These are phyloP conservation scores for Macroglossus sobrinus DNA, from an alignment of 2,113 vertebrate genomes.

Conservation along the genomic window DNA sequence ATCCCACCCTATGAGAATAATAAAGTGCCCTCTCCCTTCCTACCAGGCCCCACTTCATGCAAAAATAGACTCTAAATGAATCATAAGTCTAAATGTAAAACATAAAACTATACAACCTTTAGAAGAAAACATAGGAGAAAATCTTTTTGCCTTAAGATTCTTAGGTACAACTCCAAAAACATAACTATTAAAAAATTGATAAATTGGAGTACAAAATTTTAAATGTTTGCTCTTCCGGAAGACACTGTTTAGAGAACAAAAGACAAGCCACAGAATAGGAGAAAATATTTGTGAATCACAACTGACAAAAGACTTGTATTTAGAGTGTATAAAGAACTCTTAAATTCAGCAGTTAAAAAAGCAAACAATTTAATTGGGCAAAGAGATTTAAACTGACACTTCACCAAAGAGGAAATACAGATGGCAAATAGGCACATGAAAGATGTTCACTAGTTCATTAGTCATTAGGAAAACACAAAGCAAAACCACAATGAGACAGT, in stretches of 20 bases:
- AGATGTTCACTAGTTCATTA: not conserved
- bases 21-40: not conserved
- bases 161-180: not conserved
- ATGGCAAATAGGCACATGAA: not conserved
- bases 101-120: not conserved
- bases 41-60: not conserved
- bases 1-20: not conserved
- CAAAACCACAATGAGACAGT: not conserved
- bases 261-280: not conserved
- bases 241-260: not conserved
- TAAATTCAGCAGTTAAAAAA: not conserved
- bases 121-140: not conserved
- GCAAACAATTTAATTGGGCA: not conserved
- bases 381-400: not conserved
- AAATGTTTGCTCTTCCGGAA: not conserved
- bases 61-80: not conserved
- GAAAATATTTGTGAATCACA: not conserved
- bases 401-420: not conserved
- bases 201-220: not conserved
- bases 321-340: not conserved
- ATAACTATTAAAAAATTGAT: not conserved
- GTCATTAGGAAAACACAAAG: slow-evolving; percentile 12
- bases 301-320: not conserved
- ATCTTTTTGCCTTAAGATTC: not conserved
- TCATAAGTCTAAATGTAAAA: not conserved